Evolutionary conservation across 2,797 vertebrate species (phyloP).

Genomic region (Galaxias olidus): DNA sequence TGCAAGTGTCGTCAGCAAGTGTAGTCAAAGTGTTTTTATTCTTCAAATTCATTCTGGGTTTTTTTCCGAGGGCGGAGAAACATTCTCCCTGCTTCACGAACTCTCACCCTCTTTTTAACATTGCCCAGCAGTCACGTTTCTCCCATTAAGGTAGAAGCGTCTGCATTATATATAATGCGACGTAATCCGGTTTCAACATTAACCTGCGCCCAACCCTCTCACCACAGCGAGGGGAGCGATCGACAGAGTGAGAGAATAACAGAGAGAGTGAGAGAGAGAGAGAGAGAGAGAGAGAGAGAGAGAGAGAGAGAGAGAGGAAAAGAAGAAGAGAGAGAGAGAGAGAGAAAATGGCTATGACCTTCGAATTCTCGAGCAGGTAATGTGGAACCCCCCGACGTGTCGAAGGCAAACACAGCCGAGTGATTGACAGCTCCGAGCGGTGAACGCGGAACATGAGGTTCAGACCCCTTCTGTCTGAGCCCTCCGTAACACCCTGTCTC

Average conservation of each 20-base stretch:
- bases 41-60: slow-evolving; percentile 73
- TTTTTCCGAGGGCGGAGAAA: slow-evolving; percentile 67
- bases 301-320: background rate
- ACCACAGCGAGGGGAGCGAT: background rate
- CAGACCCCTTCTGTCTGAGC: background rate
- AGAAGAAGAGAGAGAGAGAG: background rate
- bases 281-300: background rate
- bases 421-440: background rate
- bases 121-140: slow-evolving; percentile 64
- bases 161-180: no score
- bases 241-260: background rate
- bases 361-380: slow-evolving; percentile 40
- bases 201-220: slow-evolving; percentile 44
- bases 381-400: slow-evolving; percentile 31
- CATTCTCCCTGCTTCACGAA: slow-evolving; percentile 62
- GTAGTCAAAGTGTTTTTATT: slow-evolving; percentile 61
- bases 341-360: slow-evolving; percentile 27
- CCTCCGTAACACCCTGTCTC: background rate
- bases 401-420: background rate
- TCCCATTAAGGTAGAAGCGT: slow-evolving; percentile 68
- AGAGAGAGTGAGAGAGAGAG: background rate
- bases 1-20: slow-evolving; percentile 38
- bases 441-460: background rate
- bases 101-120: slow-evolving; percentile 70
- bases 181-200: slow-evolving; percentile 59